A percentile compares a stretch with the other conserved stretches of the same genome.
Evolutionary conservation across 1,140 invertebrate species (phyloP).

Genomic region (Maniola jurtina): DNA sequence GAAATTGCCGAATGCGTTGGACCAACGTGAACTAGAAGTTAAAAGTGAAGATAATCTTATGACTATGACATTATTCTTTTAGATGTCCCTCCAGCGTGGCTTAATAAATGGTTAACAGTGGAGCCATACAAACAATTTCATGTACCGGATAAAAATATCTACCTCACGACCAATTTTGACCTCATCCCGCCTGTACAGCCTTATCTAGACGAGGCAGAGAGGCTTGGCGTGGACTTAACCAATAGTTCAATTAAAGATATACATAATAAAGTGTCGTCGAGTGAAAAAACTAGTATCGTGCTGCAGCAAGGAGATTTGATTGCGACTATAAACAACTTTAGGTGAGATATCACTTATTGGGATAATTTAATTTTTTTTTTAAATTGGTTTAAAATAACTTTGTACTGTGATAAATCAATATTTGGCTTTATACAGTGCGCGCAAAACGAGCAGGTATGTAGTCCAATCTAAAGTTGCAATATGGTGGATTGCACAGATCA

Average conservation of each 20-base stretch:
- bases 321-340: slow-evolving; percentile 66
- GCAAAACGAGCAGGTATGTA: no score
- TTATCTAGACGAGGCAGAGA: slow-evolving; percentile 49
- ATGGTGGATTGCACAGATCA: no score
- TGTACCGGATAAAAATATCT: slow-evolving; percentile 90
- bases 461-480: no score
- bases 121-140: slow-evolving; percentile 80
- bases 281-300: slow-evolving; percentile 27
- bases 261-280: slow-evolving; percentile 43
- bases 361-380: no score
- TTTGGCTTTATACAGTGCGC: no score
- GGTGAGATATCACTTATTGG: slow-evolving; percentile 36
- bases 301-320: slow-evolving; percentile 59
- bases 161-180: slow-evolving; percentile 90
- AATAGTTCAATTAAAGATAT: slow-evolving; percentile 54
- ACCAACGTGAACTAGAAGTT: no score
- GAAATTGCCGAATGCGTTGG: no score
- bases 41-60: neutral
- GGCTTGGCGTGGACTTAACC: slow-evolving; percentile 46
- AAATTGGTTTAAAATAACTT: no score
- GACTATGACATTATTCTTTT: slow-evolving; percentile 28
- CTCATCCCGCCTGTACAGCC: slow-evolving; percentile 75
- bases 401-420: no score
- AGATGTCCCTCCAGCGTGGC: slow-evolving; percentile 81
- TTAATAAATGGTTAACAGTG: slow-evolving; percentile 80